These are phyloP conservation scores for Polydrusus pterygomalis DNA, from an alignment of 2,888 invertebrate species.

Conservation along the genomic window DNA sequence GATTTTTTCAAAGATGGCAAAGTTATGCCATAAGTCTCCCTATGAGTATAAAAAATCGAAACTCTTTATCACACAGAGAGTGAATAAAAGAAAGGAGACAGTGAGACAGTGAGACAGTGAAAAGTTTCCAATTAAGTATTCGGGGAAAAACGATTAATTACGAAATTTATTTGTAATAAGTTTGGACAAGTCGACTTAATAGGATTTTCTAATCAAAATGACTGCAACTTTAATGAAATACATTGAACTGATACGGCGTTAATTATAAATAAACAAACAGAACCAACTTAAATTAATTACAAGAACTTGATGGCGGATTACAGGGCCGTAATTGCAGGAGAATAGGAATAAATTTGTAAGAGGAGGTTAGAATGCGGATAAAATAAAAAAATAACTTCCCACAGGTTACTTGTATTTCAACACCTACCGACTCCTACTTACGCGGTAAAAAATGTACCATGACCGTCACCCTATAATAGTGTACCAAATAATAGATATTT, in stretches of 20 bases:
- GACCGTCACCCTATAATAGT: too few relatives aligned
- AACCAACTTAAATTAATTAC: conserved; percentile 68
- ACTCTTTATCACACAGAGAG: conserved; percentile 24
- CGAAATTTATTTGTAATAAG: conserved; percentile 68
- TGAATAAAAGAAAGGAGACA: conserved; percentile 43
- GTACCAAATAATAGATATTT: too few relatives aligned
- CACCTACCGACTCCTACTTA: too few relatives aligned
- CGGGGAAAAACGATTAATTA: conserved; percentile 68
- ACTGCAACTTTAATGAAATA: conserved; percentile 68
- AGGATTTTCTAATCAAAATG: conserved; percentile 69
- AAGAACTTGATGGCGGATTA: conserved; percentile 55
- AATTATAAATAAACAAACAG: conserved; percentile 70
- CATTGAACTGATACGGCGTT: conserved; percentile 69
- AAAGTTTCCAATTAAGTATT: conserved; percentile 64
- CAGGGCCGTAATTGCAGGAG: conserved; percentile 46
- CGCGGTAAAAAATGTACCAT: too few relatives aligned
- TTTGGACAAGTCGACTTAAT: conserved; percentile 68
- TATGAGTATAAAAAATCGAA: too few relatives aligned
- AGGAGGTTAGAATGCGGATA: too few relatives aligned
- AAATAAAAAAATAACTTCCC: not conserved
- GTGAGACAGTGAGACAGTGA: conserved; percentile 60
- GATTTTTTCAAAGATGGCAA: too few relatives aligned
- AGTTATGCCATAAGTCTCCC: too few relatives aligned
- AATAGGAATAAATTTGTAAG: not conserved
- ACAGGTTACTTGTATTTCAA: not conserved